These are phyloP conservation scores for Bombus consobrinus DNA, from an alignment of 1,140 invertebrate species.

Conservation along the genomic window DNA sequence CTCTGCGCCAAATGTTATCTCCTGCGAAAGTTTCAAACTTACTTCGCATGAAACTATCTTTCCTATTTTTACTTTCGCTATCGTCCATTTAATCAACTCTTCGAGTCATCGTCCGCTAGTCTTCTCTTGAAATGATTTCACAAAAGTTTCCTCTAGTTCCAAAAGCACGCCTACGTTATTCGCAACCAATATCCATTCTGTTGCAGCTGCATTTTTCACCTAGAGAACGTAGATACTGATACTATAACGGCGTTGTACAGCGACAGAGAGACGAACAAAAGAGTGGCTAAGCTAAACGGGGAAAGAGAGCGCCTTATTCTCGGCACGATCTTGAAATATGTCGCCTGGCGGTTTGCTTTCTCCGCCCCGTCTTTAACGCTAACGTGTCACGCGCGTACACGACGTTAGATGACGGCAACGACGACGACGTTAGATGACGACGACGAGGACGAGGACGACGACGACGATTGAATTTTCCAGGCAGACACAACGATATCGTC, in stretches of 20 bases:
- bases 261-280: background rate
- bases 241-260: background rate
- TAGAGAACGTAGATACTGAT: background rate
- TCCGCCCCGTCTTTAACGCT: conserved; percentile 36
- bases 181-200: background rate
- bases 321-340: conserved; percentile 50
- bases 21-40: background rate
- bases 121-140: too few relatives aligned
- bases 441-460: background rate
- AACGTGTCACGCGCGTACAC: conserved; percentile 42
- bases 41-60: too few relatives aligned
- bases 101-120: background rate
- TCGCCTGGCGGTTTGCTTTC: conserved; percentile 37
- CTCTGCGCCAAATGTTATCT: background rate
- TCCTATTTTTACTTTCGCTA: too few relatives aligned
- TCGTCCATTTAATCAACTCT: background rate
- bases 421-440: conserved; percentile 7
- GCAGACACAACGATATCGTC: conserved; percentile 11
- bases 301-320: conserved; percentile 48
- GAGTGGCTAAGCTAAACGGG: background rate
- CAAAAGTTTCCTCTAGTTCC: background rate
- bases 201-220: background rate
- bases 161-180: background rate
- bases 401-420: conserved; percentile 1
- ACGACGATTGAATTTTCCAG: conserved; percentile 25